A percentile compares a stretch with the other conserved stretches of the same genome.
Evolutionary conservation across 2,113 vertebrate genomes (phyloP).

Genomic region (Muntiacus reevesi): DNA sequence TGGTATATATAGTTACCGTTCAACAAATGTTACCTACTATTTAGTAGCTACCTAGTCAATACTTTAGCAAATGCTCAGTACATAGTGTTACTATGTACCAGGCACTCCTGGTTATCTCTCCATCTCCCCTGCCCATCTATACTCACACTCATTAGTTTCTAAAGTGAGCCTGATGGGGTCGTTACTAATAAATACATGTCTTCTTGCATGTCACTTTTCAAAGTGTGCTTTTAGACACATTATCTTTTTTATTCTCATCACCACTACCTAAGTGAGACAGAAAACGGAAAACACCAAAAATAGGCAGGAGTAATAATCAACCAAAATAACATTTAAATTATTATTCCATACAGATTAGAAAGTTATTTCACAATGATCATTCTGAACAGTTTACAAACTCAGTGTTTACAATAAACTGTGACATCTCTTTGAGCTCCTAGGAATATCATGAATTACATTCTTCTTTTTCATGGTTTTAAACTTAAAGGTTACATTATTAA

Average conservation of each 20-base stretch:
- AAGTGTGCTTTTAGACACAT: background rate
- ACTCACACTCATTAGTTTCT: background rate
- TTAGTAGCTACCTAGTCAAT: background rate
- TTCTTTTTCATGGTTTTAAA: background rate
- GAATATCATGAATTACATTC: background rate
- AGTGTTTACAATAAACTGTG: background rate
- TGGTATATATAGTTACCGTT: background rate
- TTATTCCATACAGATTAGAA: background rate
- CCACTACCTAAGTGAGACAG: background rate
- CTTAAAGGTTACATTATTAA: background rate
- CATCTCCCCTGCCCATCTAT: background rate
- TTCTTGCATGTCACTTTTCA: background rate
- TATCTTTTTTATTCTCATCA: background rate
- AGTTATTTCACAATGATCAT: background rate
- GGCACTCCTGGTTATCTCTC: background rate
- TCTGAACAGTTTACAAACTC: background rate
- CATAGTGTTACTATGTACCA: background rate
- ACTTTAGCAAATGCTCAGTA: background rate
- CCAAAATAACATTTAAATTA: background rate
- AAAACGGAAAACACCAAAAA: background rate
- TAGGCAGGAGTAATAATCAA: background rate
- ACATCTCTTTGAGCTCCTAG: background rate
- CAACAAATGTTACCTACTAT: background rate
- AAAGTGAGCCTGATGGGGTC: background rate
- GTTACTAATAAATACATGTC: background rate